Percentiles rank a stretch among this genome's conserved stretches.
Evolutionary conservation across 2,888 invertebrate species (phyloP).

Genomic region (Lasioglossum calceatum): DNA sequence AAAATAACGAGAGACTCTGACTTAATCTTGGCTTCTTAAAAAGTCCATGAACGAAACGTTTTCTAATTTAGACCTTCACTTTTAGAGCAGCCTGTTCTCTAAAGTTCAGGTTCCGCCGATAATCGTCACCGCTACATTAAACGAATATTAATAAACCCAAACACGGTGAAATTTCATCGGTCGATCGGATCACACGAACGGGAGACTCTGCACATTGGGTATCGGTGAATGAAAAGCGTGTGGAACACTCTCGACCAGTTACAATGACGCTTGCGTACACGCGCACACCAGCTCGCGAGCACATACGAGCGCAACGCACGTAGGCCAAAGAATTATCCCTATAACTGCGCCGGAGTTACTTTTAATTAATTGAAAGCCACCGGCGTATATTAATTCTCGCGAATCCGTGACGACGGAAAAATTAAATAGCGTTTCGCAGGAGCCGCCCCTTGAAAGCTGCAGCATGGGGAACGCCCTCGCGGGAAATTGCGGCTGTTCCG

Average conservation of each 20-base stretch:
- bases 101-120: background rate
- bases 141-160: constrained; percentile 25
- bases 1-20: background rate
- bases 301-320: background rate
- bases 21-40: background rate
- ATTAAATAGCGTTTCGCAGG: constrained; percentile 14
- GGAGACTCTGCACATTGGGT: background rate
- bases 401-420: constrained; percentile 1
- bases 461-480: background rate
- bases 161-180: constrained; percentile 23
- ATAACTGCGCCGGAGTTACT: background rate
- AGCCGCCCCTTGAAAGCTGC: background rate
- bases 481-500: constrained; percentile 10
- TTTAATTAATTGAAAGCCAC: constrained; percentile 26
- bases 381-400: constrained; percentile 18
- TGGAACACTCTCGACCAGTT: constrained; percentile 17
- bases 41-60: background rate
- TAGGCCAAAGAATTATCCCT: background rate
- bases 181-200: constrained; percentile 18
- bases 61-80: background rate
- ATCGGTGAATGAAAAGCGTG: constrained; percentile 9
- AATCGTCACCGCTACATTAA: constrained; percentile 19
- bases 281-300: background rate
- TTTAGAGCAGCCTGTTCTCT: background rate
- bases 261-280: constrained; percentile 19